These are phyloP conservation scores for human (Homo sapiens) DNA, from an alignment of 2,113 vertebrate genomes.

Conservation along the genomic window DNA sequence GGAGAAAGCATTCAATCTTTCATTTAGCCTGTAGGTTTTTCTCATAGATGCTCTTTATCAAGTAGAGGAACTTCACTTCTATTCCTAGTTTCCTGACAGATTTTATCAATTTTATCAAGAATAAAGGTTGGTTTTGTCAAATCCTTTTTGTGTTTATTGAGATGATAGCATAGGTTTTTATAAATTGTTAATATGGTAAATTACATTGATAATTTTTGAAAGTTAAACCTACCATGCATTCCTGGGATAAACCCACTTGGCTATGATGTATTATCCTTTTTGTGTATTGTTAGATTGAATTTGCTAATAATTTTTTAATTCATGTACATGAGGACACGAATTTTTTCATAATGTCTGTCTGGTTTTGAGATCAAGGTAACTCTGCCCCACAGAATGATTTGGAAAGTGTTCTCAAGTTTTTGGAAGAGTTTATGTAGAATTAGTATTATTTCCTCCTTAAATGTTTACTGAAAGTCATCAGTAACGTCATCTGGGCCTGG, in stretches of 20 bases:
- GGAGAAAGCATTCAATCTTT: background rate
- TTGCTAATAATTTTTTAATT: background rate
- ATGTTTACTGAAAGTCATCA: background rate
- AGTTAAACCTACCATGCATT: background rate
- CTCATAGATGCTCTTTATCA: background rate
- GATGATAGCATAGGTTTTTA: background rate
- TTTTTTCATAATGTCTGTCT: background rate
- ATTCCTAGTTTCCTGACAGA: background rate
- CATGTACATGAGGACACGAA: background rate
- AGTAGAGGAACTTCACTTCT: background rate
- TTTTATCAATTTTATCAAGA: background rate
- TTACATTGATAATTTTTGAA: background rate
- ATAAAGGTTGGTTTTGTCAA: background rate
- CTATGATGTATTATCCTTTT: background rate
- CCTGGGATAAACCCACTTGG: background rate
- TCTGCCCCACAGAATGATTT: background rate
- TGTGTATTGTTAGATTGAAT: too few species aligned
- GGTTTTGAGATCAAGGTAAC: background rate
- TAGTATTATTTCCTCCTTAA: background rate
- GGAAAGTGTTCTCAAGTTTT: background rate
- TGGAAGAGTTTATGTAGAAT: background rate
- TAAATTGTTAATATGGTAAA: background rate
- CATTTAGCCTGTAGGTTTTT: background rate
- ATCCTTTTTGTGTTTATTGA: background rate
- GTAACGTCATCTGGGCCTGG: background rate